Evolutionary conservation across 2,797 vertebrate genomes (phyloP), one percentile per base, ranked within the genome.

Genomic region (Pyrocephalus nanus): DNA sequence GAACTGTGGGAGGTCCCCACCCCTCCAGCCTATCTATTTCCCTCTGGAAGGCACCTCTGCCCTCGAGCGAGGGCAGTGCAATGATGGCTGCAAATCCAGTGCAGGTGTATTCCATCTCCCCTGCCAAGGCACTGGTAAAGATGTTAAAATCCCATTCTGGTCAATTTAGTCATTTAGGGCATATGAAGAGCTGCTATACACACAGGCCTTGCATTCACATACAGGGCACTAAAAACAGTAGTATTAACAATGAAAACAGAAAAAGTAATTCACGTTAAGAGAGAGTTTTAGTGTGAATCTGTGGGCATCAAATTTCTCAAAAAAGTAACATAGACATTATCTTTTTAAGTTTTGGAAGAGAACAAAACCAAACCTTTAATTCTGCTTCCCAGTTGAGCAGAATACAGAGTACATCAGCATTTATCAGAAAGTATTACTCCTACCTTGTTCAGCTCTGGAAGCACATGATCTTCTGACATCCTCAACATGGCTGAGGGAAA

Each of bases 381-480:
- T 64, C 84, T 40, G 34, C 12, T 12, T 51, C 55, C 7, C 61
- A 88, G 36, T 62, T 58, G 43, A 76, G 65, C 45, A 83, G 58
- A 92, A 62, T 10, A 79, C 3, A 43, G 13, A 84, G 15, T 5
- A 30, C 26, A 67, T 11, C 25, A 67, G 5, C 2, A 45, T 6
- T 26, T 53, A 70, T 8, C 11, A 94, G 36, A 43, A 88, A 79
- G 77, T 16, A 7, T 43, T 47, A 89, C 47, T 34, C 38, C 32
- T 97, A 99, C 99, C 98, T 99, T 99, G 95, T 99, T 99, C 70
- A 99, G 98, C 58, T 99, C 99, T 14, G 99, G 99, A 80, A 99
- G 99, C 23, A 99, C 99, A 1, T 99, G 99, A 93, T 99, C 99
- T 86, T 99, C 99, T 62, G 99, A 99, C 99, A 99, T 99, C 88